phyloP scores from a whole-genome alignment of 2,888 invertebrate species.

The Drosophila austrosaltans region DNA sequence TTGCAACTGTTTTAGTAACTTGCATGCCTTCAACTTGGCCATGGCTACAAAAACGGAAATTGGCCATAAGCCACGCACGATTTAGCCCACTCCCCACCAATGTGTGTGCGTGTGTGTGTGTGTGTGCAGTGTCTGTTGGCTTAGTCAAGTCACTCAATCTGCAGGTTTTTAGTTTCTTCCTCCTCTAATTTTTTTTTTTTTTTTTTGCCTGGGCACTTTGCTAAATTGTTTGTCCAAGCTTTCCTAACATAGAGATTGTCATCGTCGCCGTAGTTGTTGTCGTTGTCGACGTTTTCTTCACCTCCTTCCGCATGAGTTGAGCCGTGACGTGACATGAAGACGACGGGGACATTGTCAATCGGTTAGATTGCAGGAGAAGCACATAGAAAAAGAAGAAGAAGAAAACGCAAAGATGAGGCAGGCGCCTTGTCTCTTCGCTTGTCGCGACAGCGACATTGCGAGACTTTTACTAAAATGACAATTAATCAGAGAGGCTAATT shows the following conservation, averaged over 20 bases:
- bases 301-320: conserved; percentile 48
- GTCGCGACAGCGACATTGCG: conserved; percentile 37
- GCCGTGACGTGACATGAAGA: conserved; percentile 39
- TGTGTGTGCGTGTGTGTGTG: conserved; percentile 1
- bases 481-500: conserved; percentile 70
- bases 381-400: conserved; percentile 1
- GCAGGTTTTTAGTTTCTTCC: conserved; percentile 11
- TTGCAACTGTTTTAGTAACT: conserved; percentile 10
- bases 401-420: conserved; percentile 26
- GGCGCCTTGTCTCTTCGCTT: conserved; percentile 49
- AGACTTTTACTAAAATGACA: conserved; percentile 51
- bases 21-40: conserved; percentile 36
- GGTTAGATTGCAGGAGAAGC: conserved; percentile 20
- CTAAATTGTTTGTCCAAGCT: conserved; percentile 61
- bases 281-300: conserved; percentile 4
- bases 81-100: conserved; percentile 41
- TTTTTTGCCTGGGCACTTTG: conserved; percentile 49
- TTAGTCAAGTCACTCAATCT: conserved; percentile 45
- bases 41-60: conserved; percentile 63
- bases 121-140: conserved; percentile 27
- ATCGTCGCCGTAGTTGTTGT: not conserved
- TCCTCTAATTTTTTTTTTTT: not conserved
- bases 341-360: conserved; percentile 34
- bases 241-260: conserved; percentile 16
- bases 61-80: conserved; percentile 75